phyloP scores from a whole-genome alignment of 2,888 invertebrate genomes.

The Tromatobia lineatoria region DNA sequence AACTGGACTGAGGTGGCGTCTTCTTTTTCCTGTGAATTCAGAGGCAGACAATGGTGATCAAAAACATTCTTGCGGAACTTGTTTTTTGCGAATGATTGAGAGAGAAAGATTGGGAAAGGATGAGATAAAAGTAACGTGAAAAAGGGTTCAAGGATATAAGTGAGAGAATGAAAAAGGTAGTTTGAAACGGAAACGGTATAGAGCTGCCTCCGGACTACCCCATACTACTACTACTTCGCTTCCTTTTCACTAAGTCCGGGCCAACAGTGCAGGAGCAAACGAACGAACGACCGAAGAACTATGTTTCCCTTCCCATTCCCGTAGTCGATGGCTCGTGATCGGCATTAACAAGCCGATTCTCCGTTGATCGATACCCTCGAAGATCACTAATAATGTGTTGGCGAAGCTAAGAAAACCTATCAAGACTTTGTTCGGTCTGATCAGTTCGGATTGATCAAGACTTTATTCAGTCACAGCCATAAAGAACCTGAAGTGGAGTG shows the following conservation, averaged over 20 bases:
- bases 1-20: conserved; percentile 17
- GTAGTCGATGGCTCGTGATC: conserved; percentile 57
- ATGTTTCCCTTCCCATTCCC: conserved; percentile 27
- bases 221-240: conserved; percentile 18
- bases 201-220: conserved; percentile 17
- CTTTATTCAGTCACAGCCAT: neutral
- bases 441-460: neutral
- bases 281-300: conserved; percentile 46
- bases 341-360: conserved; percentile 56
- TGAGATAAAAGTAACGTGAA: conserved; percentile 21
- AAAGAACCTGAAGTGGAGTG: neutral
- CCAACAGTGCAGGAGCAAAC: conserved; percentile 32
- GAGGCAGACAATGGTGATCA: conserved; percentile 61
- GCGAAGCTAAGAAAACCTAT: conserved; percentile 13
- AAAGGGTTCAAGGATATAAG: conserved; percentile 38
- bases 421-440: conserved; percentile 6
- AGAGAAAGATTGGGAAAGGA: neutral
- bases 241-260: conserved; percentile 46
- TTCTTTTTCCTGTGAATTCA: conserved; percentile 34
- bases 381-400: conserved; percentile 37
- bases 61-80: conserved; percentile 61
- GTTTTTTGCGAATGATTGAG: conserved; percentile 35
- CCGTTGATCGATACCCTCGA: conserved; percentile 48
- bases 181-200: conserved; percentile 49
- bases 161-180: conserved; percentile 42